Evolutionary conservation across 2,797 vertebrate species (phyloP).

Genomic region (Gadopsis bispinosus): DNA sequence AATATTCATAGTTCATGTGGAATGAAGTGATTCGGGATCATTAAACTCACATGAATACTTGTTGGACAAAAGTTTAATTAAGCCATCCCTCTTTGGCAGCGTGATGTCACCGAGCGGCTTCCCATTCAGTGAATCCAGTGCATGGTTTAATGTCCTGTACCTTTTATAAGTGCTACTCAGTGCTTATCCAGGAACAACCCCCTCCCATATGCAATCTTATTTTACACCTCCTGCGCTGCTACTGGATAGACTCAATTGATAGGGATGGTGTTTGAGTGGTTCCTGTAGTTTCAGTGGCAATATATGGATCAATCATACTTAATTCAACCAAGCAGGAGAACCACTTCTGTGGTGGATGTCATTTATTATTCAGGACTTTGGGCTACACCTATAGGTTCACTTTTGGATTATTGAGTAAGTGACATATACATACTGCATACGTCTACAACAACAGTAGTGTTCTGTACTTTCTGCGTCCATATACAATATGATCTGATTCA

Average conservation of each 20-base stretch:
- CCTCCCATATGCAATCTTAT: constrained; percentile 40
- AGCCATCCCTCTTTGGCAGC: constrained; percentile 64
- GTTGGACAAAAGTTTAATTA: constrained; percentile 80
- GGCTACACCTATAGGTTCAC: constrained; percentile 47
- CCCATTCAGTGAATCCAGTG: constrained; percentile 48
- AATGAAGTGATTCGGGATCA: constrained; percentile 81
- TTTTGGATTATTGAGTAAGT: constrained; percentile 41
- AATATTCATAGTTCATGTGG: constrained; percentile 82
- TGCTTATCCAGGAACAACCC: constrained; percentile 52
- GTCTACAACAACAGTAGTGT: constrained; percentile 18
- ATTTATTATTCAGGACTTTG: constrained; percentile 78
- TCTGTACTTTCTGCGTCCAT: constrained; percentile 14
- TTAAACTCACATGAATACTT: constrained; percentile 83
- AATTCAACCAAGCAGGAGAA: constrained; percentile 69
- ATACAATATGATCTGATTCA: constrained; percentile 18
- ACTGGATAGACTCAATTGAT: constrained; percentile 53
- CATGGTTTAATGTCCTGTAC: constrained; percentile 67
- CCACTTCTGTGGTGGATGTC: constrained; percentile 56
- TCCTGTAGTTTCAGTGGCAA: constrained; percentile 54
- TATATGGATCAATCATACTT: constrained; percentile 78
- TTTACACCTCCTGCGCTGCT: constrained; percentile 54
- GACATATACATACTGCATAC: constrained; percentile 29
- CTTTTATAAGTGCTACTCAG: constrained; percentile 60
- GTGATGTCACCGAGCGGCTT: constrained; percentile 63
- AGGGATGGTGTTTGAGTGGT: constrained; percentile 55